A percentile compares a stretch with the other conserved stretches of the same genome.
phyloP scores from a whole-genome alignment of 1,140 invertebrate genomes.

The Lasioglossum baleicum region DNA sequence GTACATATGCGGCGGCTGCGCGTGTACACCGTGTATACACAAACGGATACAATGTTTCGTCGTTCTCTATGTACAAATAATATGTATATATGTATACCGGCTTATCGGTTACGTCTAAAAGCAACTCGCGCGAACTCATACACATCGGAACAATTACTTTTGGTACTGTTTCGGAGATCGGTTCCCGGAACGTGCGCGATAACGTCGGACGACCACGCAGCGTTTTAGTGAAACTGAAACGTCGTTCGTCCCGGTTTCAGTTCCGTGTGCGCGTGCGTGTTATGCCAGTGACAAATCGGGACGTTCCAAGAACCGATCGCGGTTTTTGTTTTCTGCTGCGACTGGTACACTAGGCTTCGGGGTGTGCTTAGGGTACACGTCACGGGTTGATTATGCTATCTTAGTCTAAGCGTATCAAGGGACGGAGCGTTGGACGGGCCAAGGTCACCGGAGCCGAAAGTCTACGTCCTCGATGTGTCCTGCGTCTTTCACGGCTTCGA shows the following conservation, averaged over 20 bases:
- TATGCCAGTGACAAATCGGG: background rate
- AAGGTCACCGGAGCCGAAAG: conserved; percentile 39
- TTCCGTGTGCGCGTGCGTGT: too few species aligned
- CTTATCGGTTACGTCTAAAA: conserved; percentile 42
- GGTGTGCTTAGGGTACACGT: conserved; percentile 58
- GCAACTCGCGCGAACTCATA: conserved; percentile 22
- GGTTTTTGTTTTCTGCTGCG: conserved; percentile 36
- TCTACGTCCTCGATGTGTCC: background rate
- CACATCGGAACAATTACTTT: conserved; percentile 64
- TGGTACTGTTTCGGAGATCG: conserved; percentile 65
- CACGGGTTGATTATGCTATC: conserved; percentile 54
- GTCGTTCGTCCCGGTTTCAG: too few species aligned
- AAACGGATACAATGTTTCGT: conserved; percentile 30
- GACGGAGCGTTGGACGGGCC: conserved; percentile 60
- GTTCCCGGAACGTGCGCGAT: conserved; percentile 53
- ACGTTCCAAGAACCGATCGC: conserved; percentile 59
- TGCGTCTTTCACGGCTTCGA: background rate
- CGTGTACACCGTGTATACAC: conserved; percentile 15
- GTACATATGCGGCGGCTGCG: too few species aligned
- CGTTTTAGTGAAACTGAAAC: too few species aligned
- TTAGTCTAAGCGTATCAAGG: conserved; percentile 65
- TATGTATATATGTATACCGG: conserved; percentile 5
- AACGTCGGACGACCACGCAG: background rate
- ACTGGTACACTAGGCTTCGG: conserved; percentile 56
- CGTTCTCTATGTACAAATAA: conserved; percentile 32